Base-by-base conservation (phyloP, 2,113 vertebrate species). In the Mobula hypostoma region DNA sequence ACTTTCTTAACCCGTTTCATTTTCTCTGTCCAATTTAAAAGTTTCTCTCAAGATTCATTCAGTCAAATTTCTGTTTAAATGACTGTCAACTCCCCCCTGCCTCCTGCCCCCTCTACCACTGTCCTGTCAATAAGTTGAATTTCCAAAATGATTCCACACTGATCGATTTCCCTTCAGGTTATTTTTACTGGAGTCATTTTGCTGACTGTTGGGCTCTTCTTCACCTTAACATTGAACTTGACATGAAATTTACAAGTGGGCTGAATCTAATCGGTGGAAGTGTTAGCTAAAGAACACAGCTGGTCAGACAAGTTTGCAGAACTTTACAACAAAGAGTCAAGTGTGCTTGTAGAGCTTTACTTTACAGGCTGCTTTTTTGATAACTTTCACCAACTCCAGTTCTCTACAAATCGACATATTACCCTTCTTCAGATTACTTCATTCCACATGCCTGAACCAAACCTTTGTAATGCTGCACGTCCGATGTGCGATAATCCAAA, bases 101-200 rank as follows among this genome's bases (percentile, higher is more conserved):
- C 48, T 48, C 48, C 48, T 48, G 48, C 48, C 58, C 27, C 85
- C 80, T 8, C 80, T 29, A 27, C 1, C 58, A 12, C 85, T n/a
- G 58, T 11, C 24, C 19, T 9, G 56, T 58, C 82, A 61, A 7
- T 56, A 72, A 19, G 83, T 63, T 88, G 11, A n/a, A 88, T 63
- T 88, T 88, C 27, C 29, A 88, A 88, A 88, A 63, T 63, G 58
- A 88, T 63, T 88, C 85, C 58, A 61, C 85, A 32, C 85, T 66
- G 85, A 88, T 88, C 85, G 12, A 19, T 88, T 88, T 66, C 29
- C 58, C 85, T 88, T 88, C 85, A 88, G 36, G 85, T 88, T 88
- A 88, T 88, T 88, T 88, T 88, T n/a, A 88, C 85, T 32, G 29
- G 27, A 88, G 29, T 88, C 12, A 66, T 88, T 88, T 88, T 66